Evolutionary conservation across 2,113 vertebrate species (phyloP).

Genomic region (Turnix velox): DNA sequence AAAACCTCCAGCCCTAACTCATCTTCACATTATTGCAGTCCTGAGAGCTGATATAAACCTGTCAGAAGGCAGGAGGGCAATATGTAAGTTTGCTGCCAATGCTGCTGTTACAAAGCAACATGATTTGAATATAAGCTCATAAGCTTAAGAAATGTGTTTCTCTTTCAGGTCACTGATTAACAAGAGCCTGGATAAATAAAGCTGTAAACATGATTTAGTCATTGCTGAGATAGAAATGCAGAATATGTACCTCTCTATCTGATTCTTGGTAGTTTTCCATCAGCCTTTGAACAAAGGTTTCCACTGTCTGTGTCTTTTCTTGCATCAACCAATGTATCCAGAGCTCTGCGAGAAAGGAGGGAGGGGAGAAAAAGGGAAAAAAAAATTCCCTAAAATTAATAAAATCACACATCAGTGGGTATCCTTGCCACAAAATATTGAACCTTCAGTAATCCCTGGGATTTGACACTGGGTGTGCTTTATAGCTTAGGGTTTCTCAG

Average conservation of each 20-base stretch:
- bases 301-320: slow-evolving; percentile 71
- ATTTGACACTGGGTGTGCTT: neutral
- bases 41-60: slow-evolving; percentile 26
- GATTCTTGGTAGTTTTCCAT: slow-evolving; percentile 69
- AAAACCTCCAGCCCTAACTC: neutral
- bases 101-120: neutral
- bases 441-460: neutral
- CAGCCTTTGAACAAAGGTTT: slow-evolving; percentile 74
- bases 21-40: neutral
- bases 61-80: neutral
- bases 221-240: neutral
- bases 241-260: slow-evolving; percentile 62
- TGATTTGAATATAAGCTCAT: neutral
- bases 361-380: neutral
- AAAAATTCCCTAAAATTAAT: neutral
- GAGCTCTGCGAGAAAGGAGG: slow-evolving; percentile 54
- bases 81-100: neutral
- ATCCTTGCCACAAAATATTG: neutral
- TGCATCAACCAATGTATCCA: slow-evolving; percentile 73
- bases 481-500: neutral
- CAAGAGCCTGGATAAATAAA: slow-evolving; percentile 20
- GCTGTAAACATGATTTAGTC: neutral
- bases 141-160: neutral
- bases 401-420: neutral
- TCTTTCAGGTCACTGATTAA: slow-evolving; percentile 7